Percentiles rank a stretch among this genome's conserved stretches.
Conservation (phyloP, 2,113 vertebrate genomes). For the Aptenodytes forsteri region DNA sequence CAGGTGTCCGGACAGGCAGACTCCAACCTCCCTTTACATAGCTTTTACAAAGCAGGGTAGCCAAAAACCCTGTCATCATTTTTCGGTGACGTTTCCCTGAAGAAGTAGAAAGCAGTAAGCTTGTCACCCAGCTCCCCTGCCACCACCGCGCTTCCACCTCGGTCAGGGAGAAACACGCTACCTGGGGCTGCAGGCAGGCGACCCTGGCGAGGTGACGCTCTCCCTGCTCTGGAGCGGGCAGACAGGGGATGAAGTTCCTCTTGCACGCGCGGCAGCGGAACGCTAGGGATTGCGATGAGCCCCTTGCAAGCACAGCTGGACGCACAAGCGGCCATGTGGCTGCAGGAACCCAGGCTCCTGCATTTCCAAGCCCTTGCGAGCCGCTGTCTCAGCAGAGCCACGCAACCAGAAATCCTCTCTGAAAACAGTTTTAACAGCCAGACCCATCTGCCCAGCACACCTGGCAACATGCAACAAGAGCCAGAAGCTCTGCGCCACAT, state of each 20-base stretch:
- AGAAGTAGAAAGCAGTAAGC: background rate
- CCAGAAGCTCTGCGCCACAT: rapidly evolving
- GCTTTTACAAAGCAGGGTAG: background rate
- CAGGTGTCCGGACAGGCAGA: background rate
- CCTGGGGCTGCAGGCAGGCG: background rate
- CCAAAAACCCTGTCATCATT: background rate
- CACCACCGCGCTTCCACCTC: rapidly evolving
- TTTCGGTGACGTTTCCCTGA: background rate
- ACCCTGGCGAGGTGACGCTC: background rate
- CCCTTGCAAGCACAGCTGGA: background rate
- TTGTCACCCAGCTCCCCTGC: background rate
- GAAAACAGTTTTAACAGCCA: background rate
- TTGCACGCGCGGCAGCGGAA: rapidly evolving
- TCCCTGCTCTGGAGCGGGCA: background rate
- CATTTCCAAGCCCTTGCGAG: background rate
- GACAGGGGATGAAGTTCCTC: background rate
- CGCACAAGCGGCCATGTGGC: rapidly evolving
- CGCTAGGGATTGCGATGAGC: background rate
- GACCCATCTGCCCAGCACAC: background rate
- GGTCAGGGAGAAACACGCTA: background rate
- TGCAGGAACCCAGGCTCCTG: background rate
- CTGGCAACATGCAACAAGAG: background rate
- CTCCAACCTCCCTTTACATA: background rate
- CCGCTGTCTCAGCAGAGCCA: background rate
- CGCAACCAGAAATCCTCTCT: background rate